A percentile compares a stretch with the other conserved stretches of the same genome.
Evolutionary conservation across 1,140 invertebrate genomes (phyloP).

Genomic region (Metopolophium dirhodum): DNA sequence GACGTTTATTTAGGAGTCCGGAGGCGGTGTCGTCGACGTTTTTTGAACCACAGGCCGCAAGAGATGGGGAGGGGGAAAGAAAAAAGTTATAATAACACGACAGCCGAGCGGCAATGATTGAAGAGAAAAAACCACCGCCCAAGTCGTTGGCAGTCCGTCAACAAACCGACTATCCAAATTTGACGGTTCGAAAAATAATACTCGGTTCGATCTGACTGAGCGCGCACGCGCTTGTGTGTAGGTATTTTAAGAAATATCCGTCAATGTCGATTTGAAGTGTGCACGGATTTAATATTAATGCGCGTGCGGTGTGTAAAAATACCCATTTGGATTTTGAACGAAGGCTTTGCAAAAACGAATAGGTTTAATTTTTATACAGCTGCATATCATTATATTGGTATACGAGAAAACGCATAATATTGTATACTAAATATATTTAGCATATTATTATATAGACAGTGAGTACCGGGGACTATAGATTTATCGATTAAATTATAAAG

Average conservation of each 20-base stretch:
- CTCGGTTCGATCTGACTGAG: background rate
- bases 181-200: slow-evolving; percentile 46
- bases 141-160: slow-evolving; percentile 55
- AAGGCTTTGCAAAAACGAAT: slow-evolving; percentile 13
- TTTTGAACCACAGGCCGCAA: background rate
- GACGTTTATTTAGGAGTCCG: slow-evolving; percentile 35
- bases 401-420: background rate
- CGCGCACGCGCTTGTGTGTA: background rate
- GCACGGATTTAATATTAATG: slow-evolving; percentile 16
- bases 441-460: background rate
- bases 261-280: slow-evolving; percentile 23
- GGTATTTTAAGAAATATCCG: slow-evolving; percentile 47
- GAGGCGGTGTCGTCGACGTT: background rate
- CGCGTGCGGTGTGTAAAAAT: background rate
- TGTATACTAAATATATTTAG: background rate
- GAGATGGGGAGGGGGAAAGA: background rate
- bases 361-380: background rate
- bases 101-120: slow-evolving; percentile 11
- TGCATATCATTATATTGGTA: background rate
- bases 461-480: too few species aligned
- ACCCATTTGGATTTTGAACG: background rate
- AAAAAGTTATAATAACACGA: slow-evolving; percentile 55
- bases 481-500: too few species aligned
- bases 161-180: slow-evolving; percentile 48
- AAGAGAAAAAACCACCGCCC: slow-evolving; percentile 48